These are phyloP conservation scores for Pseudorasbora parva DNA, from an alignment of 2,113 vertebrate species.

Conservation along the genomic window DNA sequence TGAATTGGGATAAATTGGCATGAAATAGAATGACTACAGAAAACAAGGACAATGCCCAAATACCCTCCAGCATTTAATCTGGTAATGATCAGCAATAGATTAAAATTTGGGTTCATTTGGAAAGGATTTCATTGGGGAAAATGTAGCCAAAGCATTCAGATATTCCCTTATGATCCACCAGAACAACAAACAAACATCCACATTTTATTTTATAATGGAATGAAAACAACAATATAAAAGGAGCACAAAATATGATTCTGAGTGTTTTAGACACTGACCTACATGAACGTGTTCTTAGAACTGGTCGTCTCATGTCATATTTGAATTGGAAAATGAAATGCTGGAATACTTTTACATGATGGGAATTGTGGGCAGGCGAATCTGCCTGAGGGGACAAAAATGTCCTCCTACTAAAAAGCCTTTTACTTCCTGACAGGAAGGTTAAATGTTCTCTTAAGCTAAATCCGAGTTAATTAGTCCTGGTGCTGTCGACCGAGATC, in stretches of 20 bases:
- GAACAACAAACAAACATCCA: background rate
- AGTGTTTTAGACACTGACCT: background rate
- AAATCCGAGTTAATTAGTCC: background rate
- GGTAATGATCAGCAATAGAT: background rate
- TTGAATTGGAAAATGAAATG: conserved; percentile 19
- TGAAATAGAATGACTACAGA: conserved; percentile 39
- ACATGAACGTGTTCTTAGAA: background rate
- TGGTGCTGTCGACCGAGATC: conserved; percentile 4
- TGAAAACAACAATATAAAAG: background rate
- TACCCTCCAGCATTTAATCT: conserved; percentile 6
- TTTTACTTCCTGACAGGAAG: conserved; percentile 13
- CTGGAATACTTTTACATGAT: background rate
- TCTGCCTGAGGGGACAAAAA: background rate
- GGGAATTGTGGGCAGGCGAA: background rate
- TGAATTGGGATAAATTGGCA: conserved; percentile 56
- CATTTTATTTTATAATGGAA: background rate
- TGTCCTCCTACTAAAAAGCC: background rate
- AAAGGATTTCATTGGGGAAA: background rate
- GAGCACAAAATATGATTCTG: background rate
- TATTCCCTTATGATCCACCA: background rate
- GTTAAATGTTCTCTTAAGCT: conserved; percentile 12
- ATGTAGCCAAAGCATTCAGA: background rate
- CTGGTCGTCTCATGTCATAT: background rate
- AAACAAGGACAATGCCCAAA: conserved; percentile 24
- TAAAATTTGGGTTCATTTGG: background rate